Evolutionary conservation across 2,113 vertebrate genomes (phyloP).

Genomic region (Phycodurus eques): DNA sequence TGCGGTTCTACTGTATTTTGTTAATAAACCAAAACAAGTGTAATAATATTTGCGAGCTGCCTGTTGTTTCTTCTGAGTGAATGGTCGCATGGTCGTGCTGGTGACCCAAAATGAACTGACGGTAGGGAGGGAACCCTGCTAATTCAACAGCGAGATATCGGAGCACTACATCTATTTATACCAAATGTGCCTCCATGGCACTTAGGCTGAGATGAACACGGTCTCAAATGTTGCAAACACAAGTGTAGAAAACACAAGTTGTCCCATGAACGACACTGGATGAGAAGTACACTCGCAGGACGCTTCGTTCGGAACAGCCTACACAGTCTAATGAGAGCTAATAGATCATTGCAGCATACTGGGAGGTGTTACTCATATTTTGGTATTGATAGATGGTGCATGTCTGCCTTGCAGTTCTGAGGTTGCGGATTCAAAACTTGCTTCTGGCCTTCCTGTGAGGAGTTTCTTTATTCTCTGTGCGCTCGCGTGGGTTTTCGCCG

Average conservation of each 20-base stretch:
- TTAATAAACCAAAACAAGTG: background rate
- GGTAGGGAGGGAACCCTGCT: constrained; percentile 34
- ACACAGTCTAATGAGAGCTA: background rate
- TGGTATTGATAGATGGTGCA: too few relatives aligned
- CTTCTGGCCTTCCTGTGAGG: too few relatives aligned
- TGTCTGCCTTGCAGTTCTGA: too few relatives aligned
- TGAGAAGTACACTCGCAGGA: background rate
- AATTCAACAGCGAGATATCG: constrained; percentile 49
- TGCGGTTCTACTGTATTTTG: too few relatives aligned
- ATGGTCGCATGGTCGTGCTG: background rate
- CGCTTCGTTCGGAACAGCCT: background rate
- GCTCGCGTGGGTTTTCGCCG: too few relatives aligned
- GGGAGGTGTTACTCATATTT: background rate
- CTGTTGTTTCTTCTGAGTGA: constrained; percentile 8
- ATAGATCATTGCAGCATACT: background rate
- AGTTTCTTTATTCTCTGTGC: too few relatives aligned
- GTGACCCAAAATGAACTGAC: constrained; percentile 43
- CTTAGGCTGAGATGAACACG: constrained; percentile 27
- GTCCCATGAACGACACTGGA: background rate
- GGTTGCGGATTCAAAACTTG: too few relatives aligned
- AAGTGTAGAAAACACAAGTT: constrained; percentile 14
- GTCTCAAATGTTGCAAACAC: constrained; percentile 19
- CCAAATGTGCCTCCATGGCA: constrained; percentile 21
- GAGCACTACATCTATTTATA: constrained; percentile 58
- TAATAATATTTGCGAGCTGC: background rate